Evolutionary conservation across 2,888 invertebrate species (phyloP), one percentile per base, ranked within the genome.

Genomic region (Ferdinandea cuprea): DNA sequence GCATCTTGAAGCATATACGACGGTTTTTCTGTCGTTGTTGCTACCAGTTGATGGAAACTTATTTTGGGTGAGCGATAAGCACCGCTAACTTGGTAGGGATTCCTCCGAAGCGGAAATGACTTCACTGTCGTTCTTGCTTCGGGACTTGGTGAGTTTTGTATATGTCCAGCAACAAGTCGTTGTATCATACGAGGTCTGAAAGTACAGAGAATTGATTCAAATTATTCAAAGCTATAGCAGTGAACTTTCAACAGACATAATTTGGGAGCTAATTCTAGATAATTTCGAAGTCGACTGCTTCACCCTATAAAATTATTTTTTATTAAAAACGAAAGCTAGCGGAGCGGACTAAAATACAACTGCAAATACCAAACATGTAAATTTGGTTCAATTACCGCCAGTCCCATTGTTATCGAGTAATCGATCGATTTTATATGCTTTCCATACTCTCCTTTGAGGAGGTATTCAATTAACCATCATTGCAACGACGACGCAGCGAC

Each of bases 101-200:
- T 85, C 86, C 86, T 87, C 87, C 87, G 86, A 3, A 87, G 78
- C 19, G 85, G 85, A 58, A 77, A 30, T 4, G 63, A 65, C 15
- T 54, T 85, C 4, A 37, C 54, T n/a, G 72, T 76, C 1, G 77
- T 65, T 25, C 65, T 21, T 25, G n/a, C 61, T 40, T 11, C 15
- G 19, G 59, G 59, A 44, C 87, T 86, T 63, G 87, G 86, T 3
- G 88, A 85, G 72, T 91, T 90, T 77, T 90, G 90, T 74, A 95
- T 91, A 87, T 95, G 95, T 52, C 95, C 95, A 42, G 94, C 95
- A 86, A 94, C 93, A 79, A 95, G 91, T 74, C 94, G 92, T 87
- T 94, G 94, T 85, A 94, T 92, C 85, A 93, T 94, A 86, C 93
- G 92, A 81, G 93, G 89, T 63, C 90, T 90, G 85, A 37, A 86